Base-by-base conservation (phyloP, 23 tunicate species). In the Aplidium turbinatum region DNA sequence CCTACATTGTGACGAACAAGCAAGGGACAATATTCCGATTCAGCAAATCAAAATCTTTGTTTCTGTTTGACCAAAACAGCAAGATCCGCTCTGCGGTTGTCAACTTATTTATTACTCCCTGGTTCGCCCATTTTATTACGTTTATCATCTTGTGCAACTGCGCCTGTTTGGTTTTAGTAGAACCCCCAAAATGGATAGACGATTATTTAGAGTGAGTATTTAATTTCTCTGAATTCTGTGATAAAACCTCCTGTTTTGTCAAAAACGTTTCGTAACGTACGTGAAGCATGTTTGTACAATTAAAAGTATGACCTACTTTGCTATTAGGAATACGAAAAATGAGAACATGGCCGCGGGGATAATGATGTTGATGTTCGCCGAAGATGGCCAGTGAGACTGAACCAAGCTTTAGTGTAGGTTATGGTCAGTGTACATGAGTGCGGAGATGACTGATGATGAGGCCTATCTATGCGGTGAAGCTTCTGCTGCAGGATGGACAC, bases 91-190 rank as follows among this genome's bases (percentile, higher is more conserved):
- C 52, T 30, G 67, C 73, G 13, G 81, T 84, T 53, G 73, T 88
- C 53, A 58, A 71, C 33, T 57, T 94, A 36, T 82, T 87, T 61
- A 87, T 82, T 31, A 68, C 70, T 33, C 95, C 89, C 27, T 28
- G 74, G 57, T 94, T 94, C 54, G 58, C 90, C 34, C 83, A 80
- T 38, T 82, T 94, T 38, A 87, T 94, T 36, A 87, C 77, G 70
- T 47, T 94, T 9, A 85, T 82, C 58, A 87, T 94, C 28, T 33
- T 94, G 50, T 81, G 72, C 69, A 94, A 94, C 68, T 94, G 99
- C 69, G 86, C 77, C 24, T 94, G 88, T 46, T 87, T 94, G 99
- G 77, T 76, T 30, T 77, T 81, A 0, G 83, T 78, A 0, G 84
- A 85, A 24, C 92, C 98, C 3, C 92, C 91, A 48, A 21, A 18